A percentile compares a stretch with the other conserved stretches of the same genome.
These are phyloP conservation scores for Agriopis marginaria DNA, from an alignment of 2,888 invertebrate genomes.

Conservation along the genomic window DNA sequence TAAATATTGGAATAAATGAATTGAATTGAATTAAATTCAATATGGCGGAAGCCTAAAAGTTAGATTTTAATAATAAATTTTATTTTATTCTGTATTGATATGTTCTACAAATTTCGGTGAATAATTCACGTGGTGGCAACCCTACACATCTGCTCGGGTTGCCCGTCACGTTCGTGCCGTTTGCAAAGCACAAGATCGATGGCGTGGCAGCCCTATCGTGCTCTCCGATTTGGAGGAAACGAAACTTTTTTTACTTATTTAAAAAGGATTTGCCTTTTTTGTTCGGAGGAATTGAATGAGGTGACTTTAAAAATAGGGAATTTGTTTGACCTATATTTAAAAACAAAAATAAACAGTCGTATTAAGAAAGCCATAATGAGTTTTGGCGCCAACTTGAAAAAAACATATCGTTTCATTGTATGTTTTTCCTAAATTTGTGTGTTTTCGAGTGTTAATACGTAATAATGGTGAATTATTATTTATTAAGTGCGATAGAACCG, in stretches of 20 bases:
- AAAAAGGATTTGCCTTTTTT: slow-evolving; percentile 19
- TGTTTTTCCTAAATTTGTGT: no score
- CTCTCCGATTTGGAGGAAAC: slow-evolving; percentile 1
- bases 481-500: no score
- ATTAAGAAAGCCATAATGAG: no score
- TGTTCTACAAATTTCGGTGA: not conserved
- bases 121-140: slow-evolving; percentile 3
- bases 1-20: no score
- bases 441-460: no score
- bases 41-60: no score
- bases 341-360: not conserved
- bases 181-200: slow-evolving; percentile 30
- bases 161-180: slow-evolving; percentile 21
- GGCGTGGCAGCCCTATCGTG: slow-evolving; percentile 23
- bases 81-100: no score
- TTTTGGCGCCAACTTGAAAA: no score
- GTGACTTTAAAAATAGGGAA: slow-evolving; percentile 8
- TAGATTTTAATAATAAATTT: no score
- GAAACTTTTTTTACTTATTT: slow-evolving; percentile 12
- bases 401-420: no score
- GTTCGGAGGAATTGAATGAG: not conserved
- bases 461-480: no score
- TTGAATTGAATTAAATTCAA: no score
- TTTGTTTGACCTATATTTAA: slow-evolving; percentile 2
- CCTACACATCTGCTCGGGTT: slow-evolving; percentile 5